Base-by-base conservation (phyloP, 2,797 vertebrate species). In the Streptopelia turtur region DNA sequence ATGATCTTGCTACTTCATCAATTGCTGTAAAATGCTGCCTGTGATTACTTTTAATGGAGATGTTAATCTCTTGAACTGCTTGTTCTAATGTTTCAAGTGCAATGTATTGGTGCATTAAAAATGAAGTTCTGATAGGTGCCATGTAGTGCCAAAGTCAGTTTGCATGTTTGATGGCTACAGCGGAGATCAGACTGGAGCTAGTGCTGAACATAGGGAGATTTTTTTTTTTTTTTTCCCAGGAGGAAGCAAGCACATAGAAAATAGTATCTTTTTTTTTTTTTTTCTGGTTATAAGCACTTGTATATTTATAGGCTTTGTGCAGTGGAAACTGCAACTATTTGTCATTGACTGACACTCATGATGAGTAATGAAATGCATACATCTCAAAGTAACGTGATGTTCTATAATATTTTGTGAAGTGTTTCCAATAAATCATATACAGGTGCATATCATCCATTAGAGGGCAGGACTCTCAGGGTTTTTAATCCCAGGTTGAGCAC, bases 1-100 rank as follows among this genome's bases (percentile, higher is more conserved):
- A 88, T 80, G 50, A 27, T 84, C 74, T 76, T 84, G 56, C 74
- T 86, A 7, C 91, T 91, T 82, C 87, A 81, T 93, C 79, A 81
- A 57, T 88, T 89, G 81, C 23, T 77, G 45, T 64, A 77, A 93
- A 94, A 94, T 63, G 33, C 49, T 94, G 75, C 60, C 56, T 77
- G n/a, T 93, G 90, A 93, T 93, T 89, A 43, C 49, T 47, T 61
- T 13, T 61, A 85, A 91, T 52, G 64, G 45, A 66, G 80, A n/a
- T 52, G 41, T 50, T 59, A 81, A 35, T 68, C 35, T 91, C 93
- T 87, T 55, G 60, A 90, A 87, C 60, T 28, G 49, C 68, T 84
- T 60, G 47, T n/a, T 86, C 90, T 81, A 63, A 16, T 30, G 15
- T 61, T 93, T 77, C 31, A 35, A 96, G 45, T 64, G 60, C 37